Evolutionary conservation across 2,888 invertebrate genomes (phyloP), one percentile per base, ranked within the genome.

Genomic region (Philereme vetulata): DNA sequence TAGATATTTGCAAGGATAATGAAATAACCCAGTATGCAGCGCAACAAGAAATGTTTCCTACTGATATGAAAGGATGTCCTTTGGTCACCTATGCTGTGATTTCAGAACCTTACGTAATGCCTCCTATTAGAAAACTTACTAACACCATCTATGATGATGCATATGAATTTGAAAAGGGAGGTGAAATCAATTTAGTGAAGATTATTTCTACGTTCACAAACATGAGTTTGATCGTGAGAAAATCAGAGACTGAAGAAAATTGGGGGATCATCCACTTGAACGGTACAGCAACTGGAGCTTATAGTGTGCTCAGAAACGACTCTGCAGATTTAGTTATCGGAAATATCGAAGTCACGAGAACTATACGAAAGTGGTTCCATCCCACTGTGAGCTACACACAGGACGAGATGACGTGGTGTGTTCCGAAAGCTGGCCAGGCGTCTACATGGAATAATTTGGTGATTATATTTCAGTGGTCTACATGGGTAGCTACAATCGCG

Each of bases 351-450:
- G 90, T 91, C 0, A 90, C 92, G 1, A 86, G 78, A 67, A 80
- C 77, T 9, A 81, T 90, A 5, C 75, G 93, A 7, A 88, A 84
- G 65, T 90, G 88, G 86, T 92, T 92, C 50, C 75, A 92, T 70
- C 86, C 91, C 0, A 91, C 92, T 0, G 81, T 88, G 7, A 91
- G 88, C 58, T 92, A 92, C 62, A 85, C 88, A 5, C 93, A 93
- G 72, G 93, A 93, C 56, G 92, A 92, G 64, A 91, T 92, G 82
- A 92, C 92, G 0, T 89, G 92, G 81, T 93, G 93, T 49, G 79
- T 92, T 0, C 89, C 90, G 0, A 89, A 78, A 73, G 88, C 93
- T 4, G 80, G 81, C 0, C 81, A 81, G 68, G 90, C 90, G 0
- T 79, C 88, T 0, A 90, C 91, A 4, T 93, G 92, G 92, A 80